These are phyloP conservation scores for Leptinotarsa peninsularis DNA, from an alignment of 2,888 invertebrate species.

Conservation along the genomic window DNA sequence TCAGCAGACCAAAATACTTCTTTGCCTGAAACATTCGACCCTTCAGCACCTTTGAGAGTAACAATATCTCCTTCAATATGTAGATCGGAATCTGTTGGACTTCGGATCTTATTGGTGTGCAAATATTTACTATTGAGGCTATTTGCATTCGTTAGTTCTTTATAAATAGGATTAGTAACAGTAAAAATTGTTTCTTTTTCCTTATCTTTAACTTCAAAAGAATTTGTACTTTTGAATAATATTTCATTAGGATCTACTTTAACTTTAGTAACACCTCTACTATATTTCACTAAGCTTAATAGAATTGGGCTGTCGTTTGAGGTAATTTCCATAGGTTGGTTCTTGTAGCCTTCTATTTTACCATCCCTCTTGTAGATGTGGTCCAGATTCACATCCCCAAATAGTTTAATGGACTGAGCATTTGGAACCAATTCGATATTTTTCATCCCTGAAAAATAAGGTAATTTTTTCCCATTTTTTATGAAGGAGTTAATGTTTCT, in stretches of 20 bases:
- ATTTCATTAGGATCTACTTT: constrained; percentile 67
- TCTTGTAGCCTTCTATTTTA: constrained; percentile 71
- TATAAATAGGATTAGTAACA: constrained; percentile 79
- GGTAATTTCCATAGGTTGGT: constrained; percentile 69
- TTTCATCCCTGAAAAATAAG: constrained; percentile 71
- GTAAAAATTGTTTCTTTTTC: constrained; percentile 75
- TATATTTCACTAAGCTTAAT: constrained; percentile 63
- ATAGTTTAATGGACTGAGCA: constrained; percentile 81
- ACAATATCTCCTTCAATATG: constrained; percentile 78
- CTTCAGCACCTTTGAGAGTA: constrained; percentile 83
- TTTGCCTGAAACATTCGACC: constrained; percentile 78
- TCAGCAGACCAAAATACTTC: constrained; percentile 82
- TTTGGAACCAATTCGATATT: constrained; percentile 85
- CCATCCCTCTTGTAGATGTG: constrained; percentile 82
- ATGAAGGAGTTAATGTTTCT: no score
- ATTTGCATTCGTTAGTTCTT: constrained; percentile 76
- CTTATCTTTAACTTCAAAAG: constrained; percentile 78
- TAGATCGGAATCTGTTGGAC: constrained; percentile 78
- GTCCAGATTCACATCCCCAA: constrained; percentile 81
- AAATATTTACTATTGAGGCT: constrained; percentile 75
- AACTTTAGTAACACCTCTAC: constrained; percentile 70
- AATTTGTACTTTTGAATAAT: constrained; percentile 71
- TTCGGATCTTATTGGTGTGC: constrained; percentile 78
- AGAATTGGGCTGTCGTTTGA: constrained; percentile 63
- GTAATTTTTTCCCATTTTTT: background rate